Evolutionary conservation across 2,797 vertebrate species (phyloP).

Genomic region (Steatocranus sp.): DNA sequence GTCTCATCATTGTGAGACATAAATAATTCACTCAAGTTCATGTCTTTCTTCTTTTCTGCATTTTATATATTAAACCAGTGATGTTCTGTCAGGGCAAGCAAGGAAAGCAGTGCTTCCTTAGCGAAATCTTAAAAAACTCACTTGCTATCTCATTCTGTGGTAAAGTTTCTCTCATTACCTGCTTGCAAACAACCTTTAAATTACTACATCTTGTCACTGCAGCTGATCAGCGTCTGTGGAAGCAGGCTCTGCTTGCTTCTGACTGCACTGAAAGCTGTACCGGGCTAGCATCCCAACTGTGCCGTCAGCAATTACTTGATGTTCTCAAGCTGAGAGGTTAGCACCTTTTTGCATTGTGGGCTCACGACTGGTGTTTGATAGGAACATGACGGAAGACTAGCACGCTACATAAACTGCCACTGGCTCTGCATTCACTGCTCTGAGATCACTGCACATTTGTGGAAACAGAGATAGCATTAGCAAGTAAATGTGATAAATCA

Average conservation of each 20-base stretch:
- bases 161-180: not conserved
- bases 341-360: not conserved
- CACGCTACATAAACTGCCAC: not conserved
- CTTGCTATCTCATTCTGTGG: not conserved
- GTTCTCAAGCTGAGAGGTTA: not conserved
- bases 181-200: not conserved
- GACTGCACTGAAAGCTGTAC: not conserved
- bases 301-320: not conserved
- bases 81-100: not conserved
- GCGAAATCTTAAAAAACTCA: not conserved
- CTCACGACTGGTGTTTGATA: not conserved
- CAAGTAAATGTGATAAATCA: not conserved
- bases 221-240: not conserved
- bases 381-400: not conserved
- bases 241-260: not conserved
- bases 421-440: not conserved
- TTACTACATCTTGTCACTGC: not conserved
- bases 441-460: not conserved
- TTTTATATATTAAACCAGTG: not conserved
- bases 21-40: not conserved
- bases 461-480: not conserved
- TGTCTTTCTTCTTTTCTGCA: not conserved
- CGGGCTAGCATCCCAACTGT: not conserved
- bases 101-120: not conserved
- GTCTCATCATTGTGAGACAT: not conserved